A percentile compares a stretch with the other conserved stretches of the same genome.
These are phyloP conservation scores for Huso huso DNA, from an alignment of 2,797 vertebrate genomes.

Conservation along the genomic window DNA sequence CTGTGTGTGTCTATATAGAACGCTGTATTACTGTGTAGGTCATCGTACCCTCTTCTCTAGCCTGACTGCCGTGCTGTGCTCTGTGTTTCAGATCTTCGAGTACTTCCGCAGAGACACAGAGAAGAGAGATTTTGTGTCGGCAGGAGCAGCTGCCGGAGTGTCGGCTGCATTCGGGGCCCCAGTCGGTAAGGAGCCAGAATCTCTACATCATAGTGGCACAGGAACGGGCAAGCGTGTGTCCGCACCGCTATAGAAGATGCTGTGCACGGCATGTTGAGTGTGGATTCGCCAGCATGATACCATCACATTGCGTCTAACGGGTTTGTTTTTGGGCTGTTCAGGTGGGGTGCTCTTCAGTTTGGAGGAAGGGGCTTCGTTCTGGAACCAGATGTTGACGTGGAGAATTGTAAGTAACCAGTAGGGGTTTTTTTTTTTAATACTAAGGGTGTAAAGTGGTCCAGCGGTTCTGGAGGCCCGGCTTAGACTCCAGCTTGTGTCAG, in stretches of 20 bases:
- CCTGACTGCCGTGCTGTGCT: no score
- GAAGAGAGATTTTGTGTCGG: slow-evolving; percentile 93
- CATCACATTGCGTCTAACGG: not conserved
- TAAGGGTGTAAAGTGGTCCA: no score
- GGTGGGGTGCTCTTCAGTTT: slow-evolving; percentile 95
- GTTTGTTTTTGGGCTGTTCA: slow-evolving; percentile 25
- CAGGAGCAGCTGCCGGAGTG: slow-evolving; percentile 90
- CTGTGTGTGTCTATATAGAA: not conserved
- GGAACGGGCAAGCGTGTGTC: not conserved
- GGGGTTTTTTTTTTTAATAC: no score
- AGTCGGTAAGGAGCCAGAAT: slow-evolving; percentile 71
- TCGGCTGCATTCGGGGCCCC: slow-evolving; percentile 94
- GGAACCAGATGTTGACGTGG: slow-evolving; percentile 98
- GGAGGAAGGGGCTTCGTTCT: slow-evolving; percentile 94
- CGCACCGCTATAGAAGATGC: no score
- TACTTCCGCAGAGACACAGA: slow-evolving; percentile 96
- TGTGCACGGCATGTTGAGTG: no score
- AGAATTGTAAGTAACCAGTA: slow-evolving; percentile 76
- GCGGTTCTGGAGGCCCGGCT: no score
- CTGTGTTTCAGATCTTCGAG: slow-evolving; percentile 81
- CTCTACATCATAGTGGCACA: not conserved
- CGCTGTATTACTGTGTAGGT: not conserved
- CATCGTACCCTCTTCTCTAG: no score
- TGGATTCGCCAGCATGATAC: not conserved
- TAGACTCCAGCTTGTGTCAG: no score